These are phyloP conservation scores for Lycocorax pyrrhopterus DNA, from an alignment of 2,113 vertebrate genomes.

Conservation along the genomic window DNA sequence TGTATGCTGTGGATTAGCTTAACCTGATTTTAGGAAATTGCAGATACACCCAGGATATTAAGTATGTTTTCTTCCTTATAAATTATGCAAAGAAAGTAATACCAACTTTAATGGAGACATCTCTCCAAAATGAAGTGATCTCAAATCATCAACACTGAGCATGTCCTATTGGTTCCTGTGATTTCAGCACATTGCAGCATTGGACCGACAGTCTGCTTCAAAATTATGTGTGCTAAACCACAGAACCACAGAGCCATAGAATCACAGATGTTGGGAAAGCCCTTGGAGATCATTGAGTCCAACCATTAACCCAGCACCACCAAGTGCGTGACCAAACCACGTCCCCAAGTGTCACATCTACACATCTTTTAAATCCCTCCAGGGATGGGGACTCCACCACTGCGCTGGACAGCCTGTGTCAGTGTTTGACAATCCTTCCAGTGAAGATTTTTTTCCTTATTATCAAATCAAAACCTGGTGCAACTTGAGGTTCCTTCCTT, in stretches of 20 bases:
- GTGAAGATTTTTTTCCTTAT: not conserved
- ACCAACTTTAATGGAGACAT: not conserved
- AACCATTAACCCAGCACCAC: fast-evolving
- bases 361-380: not conserved
- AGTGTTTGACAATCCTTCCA: not conserved
- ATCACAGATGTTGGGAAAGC: not conserved
- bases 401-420: not conserved
- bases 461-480: not conserved
- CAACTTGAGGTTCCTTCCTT: not conserved
- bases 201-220: not conserved
- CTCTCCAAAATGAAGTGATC: not conserved
- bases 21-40: not conserved
- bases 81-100: not conserved
- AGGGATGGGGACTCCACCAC: not conserved
- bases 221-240: not conserved
- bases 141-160: not conserved
- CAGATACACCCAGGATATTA: not conserved
- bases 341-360: not conserved
- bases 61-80: not conserved
- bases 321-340: not conserved
- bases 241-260: not conserved
- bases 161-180: not conserved
- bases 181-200: not conserved
- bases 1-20: not conserved
- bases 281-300: not conserved